Evolutionary conservation across 2,113 vertebrate genomes (phyloP).

Genomic region (Ailuropoda melanoleuca): DNA sequence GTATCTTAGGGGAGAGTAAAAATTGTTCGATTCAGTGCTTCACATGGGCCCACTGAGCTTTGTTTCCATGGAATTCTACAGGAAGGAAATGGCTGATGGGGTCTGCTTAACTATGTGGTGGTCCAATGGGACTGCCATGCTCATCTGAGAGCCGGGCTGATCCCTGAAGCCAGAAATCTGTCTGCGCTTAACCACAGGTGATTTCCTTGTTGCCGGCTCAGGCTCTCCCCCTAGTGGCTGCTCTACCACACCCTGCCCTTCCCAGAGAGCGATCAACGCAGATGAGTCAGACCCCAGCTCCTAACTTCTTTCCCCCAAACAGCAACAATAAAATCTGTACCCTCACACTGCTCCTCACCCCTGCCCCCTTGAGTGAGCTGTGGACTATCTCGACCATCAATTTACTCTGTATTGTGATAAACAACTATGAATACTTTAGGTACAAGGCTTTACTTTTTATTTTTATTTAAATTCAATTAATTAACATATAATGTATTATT

Average conservation of each 20-base stretch:
- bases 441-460: not conserved
- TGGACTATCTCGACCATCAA: not conserved
- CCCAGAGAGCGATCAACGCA: not conserved
- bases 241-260: not conserved
- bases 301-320: not conserved
- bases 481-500: not conserved
- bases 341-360: not conserved
- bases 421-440: not conserved
- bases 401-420: not conserved
- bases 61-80: not conserved
- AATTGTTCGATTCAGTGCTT: not conserved
- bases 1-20: too few species aligned
- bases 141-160: not conserved
- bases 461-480: not conserved
- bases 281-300: not conserved
- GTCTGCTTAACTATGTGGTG: not conserved
- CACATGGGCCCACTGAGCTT: not conserved
- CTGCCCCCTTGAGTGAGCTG: not conserved
- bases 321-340: not conserved
- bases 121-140: not conserved
- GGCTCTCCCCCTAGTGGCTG: not conserved
- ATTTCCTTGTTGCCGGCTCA: not conserved
- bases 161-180: not conserved
- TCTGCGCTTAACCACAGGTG: rapidly evolving
- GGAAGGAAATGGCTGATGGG: not conserved